phyloP scores from a whole-genome alignment of 2,797 vertebrate species.

The Phataginus tricuspis region DNA sequence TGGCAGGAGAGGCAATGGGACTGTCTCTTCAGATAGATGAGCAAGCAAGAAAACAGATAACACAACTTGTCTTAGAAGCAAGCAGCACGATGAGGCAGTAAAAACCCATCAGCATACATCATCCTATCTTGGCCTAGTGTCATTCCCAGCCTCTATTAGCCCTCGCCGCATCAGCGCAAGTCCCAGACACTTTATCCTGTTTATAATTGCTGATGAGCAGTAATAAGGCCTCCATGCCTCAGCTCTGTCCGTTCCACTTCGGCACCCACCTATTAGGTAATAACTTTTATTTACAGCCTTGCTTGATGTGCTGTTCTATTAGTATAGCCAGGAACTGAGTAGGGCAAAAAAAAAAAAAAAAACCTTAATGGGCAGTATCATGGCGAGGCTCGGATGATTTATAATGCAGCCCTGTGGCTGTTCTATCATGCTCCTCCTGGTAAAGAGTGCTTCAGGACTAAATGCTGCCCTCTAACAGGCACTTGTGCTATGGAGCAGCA shows the following conservation, averaged over 20 bases:
- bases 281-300: constrained; percentile 90
- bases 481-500: constrained; percentile 23
- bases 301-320: constrained; percentile 85
- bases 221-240: constrained; percentile 87
- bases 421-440: constrained; percentile 64
- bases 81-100: constrained; percentile 83
- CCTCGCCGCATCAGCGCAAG: constrained; percentile 79
- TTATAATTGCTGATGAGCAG: constrained; percentile 89
- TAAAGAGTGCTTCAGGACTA: constrained; percentile 72
- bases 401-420: constrained; percentile 72
- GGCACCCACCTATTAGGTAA: constrained; percentile 85
- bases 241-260: constrained; percentile 86
- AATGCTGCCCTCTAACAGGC: constrained; percentile 75
- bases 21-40: constrained; percentile 68
- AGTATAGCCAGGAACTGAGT: constrained; percentile 83
- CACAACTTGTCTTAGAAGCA: constrained; percentile 82
- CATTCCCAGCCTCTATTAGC: constrained; percentile 82
- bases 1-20: constrained; percentile 72
- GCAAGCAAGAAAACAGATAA: constrained; percentile 78
- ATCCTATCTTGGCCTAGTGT: constrained; percentile 75
- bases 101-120: constrained; percentile 86
- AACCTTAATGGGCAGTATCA: constrained; percentile 84
- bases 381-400: constrained; percentile 80
- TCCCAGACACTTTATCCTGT: constrained; percentile 86
- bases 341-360: constrained; percentile 10